Conservation (phyloP, 2,797 vertebrate genomes). For the Heterohyrax brucei region DNA sequence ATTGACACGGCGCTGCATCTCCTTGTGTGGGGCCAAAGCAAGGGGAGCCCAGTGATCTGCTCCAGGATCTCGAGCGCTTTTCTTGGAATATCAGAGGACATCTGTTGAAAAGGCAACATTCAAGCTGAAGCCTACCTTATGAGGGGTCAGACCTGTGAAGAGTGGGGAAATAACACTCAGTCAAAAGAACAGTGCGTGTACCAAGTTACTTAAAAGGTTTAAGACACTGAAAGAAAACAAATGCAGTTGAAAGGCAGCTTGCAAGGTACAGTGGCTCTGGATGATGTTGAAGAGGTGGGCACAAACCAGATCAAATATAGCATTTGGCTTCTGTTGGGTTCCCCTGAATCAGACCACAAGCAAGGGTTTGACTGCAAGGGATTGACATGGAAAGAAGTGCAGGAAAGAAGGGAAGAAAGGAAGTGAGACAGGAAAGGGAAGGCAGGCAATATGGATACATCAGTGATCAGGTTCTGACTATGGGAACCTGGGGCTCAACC, state of each 20-base stretch:
- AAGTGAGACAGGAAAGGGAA: neutral
- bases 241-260: neutral
- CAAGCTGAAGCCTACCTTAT: neutral
- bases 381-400: neutral
- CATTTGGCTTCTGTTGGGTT: neutral
- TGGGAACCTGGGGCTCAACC: neutral
- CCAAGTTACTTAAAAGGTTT: neutral
- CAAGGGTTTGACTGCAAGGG: neutral
- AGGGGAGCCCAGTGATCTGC: neutral
- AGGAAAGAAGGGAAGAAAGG: neutral
- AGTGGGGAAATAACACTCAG: neutral
- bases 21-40: neutral
- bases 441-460: neutral
- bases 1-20: neutral
- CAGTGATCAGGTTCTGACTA: neutral
- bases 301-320: neutral
- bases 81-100: neutral
- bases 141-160: neutral
- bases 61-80: neutral
- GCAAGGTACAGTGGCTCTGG: neutral
- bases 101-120: neutral
- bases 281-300: neutral
- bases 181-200: rapidly evolving
- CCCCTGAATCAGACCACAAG: neutral
- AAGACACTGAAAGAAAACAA: neutral